phyloP scores from a whole-genome alignment of 2,888 invertebrate genomes.

The Dynastes hyllus region DNA sequence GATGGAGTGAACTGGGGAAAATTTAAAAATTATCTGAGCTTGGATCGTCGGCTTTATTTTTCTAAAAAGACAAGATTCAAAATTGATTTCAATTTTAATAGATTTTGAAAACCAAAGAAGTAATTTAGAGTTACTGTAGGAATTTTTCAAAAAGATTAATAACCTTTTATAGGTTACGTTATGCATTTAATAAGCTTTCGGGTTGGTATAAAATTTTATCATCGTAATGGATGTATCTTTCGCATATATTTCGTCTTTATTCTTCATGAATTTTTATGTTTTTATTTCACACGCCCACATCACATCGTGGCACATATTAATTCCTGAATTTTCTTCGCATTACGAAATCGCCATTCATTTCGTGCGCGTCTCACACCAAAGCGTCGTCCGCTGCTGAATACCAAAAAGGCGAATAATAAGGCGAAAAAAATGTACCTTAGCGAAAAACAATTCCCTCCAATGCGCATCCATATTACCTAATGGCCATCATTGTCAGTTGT shows the following conservation, averaged over 20 bases:
- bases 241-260: neutral
- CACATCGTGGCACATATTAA: neutral
- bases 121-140: no score
- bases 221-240: no score
- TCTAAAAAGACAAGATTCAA: no score
- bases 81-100: no score
- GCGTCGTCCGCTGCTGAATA: neutral
- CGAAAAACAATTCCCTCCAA: constrained; percentile 1
- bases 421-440: neutral
- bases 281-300: neutral
- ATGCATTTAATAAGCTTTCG: neutral
- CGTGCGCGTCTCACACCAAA: neutral
- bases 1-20: no score
- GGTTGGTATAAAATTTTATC: neutral
- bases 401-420: neutral
- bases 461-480: neutral
- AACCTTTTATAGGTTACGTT: no score
- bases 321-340: constrained; percentile 11
- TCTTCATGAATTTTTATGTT: neutral
- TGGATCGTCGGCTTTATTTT: no score
- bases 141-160: no score
- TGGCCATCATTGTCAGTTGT: neutral
- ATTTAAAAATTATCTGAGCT: no score
- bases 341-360: constrained; percentile 4
- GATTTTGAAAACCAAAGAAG: no score